Evolutionary conservation across 2,888 invertebrate species (phyloP), one percentile per base, ranked within the genome.

Genomic region (Pharmacophagus antenor): DNA sequence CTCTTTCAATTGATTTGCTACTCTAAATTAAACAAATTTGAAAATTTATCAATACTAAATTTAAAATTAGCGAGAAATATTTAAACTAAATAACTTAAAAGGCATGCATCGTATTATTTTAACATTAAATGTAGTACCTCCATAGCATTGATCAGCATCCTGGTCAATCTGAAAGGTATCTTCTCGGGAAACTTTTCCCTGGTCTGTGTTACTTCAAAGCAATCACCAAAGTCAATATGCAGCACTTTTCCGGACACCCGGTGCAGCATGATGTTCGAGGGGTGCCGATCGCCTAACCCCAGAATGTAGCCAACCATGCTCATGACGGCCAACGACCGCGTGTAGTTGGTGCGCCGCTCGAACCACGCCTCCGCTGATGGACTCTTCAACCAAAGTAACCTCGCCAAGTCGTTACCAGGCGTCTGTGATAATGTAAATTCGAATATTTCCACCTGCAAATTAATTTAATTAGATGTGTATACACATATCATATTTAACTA

Each of bases 141-240:
- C 99, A 99, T 99, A 10, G 99, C 99, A 83, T 99, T 99, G 62
- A 99, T 98, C 20, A 99, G 90, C 99, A 99, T 99, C 66, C 99
- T 92, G 0, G 99, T 99, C 63, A 99, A 88, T 21, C 98, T 92
- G 93, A 99, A 99, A 0, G 99, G 99, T 71, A 99, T 99, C 85
- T 98, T 99, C 85, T 99, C 99, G 0, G 99, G 99, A 84, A 99
- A 99, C 82, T 99, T 99, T 77, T 99, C 99, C 44, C 99, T 93
- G 0, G 98, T 98, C 95, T 99, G 99, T 1, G 99, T 99, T 48
- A 99, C 98, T 90, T 99, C 99, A 85, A 99, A 99, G 80, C 99
- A 99, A 84, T 99, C 99, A 0, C 99, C 99, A 82, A 99, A 99
- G 87, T 99, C 99, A 62, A 99, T 99, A 80, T 99, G 99, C 58